A percentile compares a stretch with the other conserved stretches of the same genome.
phyloP scores from a whole-genome alignment of 2,113 vertebrate genomes.

The Oreotrochilus melanogaster region DNA sequence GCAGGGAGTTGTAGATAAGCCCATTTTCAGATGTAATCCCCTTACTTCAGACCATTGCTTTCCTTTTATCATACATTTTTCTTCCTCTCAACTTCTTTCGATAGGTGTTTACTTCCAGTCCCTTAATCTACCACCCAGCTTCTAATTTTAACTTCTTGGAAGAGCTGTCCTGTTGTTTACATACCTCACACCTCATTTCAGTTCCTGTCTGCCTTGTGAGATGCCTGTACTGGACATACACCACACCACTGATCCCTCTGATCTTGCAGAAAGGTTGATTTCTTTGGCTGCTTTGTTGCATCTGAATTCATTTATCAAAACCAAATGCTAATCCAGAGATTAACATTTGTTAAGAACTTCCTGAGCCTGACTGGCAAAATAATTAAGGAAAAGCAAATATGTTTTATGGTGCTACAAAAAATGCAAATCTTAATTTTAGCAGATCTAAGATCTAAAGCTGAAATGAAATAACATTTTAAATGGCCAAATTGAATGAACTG shows the following conservation, averaged over 20 bases:
- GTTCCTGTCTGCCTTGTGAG: neutral
- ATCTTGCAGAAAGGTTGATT: neutral
- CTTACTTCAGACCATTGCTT: neutral
- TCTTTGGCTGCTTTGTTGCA: neutral
- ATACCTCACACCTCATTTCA: neutral
- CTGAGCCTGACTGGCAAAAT: neutral
- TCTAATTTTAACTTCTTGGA: neutral
- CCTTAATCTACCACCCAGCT: neutral
- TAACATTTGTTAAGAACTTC: slow-evolving; percentile 27
- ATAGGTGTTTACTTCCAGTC: neutral
- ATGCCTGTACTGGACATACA: neutral
- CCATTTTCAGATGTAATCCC: neutral
- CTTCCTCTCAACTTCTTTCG: neutral
- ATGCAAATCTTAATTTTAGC: slow-evolving; percentile 30
- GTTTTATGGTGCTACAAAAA: slow-evolving; percentile 16
- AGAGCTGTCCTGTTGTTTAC: neutral
- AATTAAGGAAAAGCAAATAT: slow-evolving; percentile 18
- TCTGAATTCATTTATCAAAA: slow-evolving; percentile 9
- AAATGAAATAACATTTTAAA: slow-evolving; percentile 47
- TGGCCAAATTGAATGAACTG: slow-evolving; percentile 20
- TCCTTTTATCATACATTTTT: neutral
- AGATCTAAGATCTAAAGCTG: slow-evolving; percentile 25
- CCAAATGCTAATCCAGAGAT: slow-evolving; percentile 2
- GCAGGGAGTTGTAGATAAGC: neutral
- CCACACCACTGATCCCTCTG: neutral